Evolutionary conservation across 2,888 invertebrate species (phyloP).

Genomic region (Timandra comae): DNA sequence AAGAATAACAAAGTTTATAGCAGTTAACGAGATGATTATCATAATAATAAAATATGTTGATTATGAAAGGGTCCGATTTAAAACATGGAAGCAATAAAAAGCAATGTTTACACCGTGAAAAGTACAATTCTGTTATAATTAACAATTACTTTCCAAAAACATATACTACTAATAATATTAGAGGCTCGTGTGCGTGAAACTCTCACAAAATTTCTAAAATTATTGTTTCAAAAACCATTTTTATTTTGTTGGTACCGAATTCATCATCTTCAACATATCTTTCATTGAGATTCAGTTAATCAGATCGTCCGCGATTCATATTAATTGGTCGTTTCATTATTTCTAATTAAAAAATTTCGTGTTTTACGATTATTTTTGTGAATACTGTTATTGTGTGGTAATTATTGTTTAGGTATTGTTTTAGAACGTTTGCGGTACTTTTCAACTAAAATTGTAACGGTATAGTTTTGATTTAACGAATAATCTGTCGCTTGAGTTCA

Average conservation of each 20-base stretch:
- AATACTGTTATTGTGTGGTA: too few species aligned
- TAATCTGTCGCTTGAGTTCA: too few species aligned
- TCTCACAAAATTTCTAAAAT: slow-evolving; percentile 20
- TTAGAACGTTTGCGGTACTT: not conserved
- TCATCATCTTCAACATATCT: slow-evolving; percentile 16
- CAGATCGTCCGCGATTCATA: slow-evolving; percentile 42
- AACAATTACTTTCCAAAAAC: slow-evolving; percentile 18
- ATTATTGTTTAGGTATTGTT: not conserved
- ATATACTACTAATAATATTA: slow-evolving; percentile 3
- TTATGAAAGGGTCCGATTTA: too few species aligned
- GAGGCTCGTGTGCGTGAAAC: slow-evolving; percentile 1
- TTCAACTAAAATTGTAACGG: too few species aligned
- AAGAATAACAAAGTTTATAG: too few species aligned
- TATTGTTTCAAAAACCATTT: slow-evolving; percentile 21
- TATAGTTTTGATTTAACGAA: too few species aligned
- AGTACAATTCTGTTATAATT: slow-evolving; percentile 16
- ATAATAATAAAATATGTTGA: too few species aligned
- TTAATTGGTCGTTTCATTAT: slow-evolving; percentile 45
- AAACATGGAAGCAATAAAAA: too few species aligned
- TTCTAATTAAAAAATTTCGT: slow-evolving; percentile 43
- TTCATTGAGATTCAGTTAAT: slow-evolving; percentile 42
- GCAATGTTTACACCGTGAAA: too few species aligned
- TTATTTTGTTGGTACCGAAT: slow-evolving; percentile 5
- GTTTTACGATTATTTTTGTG: slow-evolving; percentile 30
- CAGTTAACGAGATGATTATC: too few species aligned